Evolutionary conservation across 1,140 invertebrate species (phyloP).

Genomic region (Kradibia gibbosae): DNA sequence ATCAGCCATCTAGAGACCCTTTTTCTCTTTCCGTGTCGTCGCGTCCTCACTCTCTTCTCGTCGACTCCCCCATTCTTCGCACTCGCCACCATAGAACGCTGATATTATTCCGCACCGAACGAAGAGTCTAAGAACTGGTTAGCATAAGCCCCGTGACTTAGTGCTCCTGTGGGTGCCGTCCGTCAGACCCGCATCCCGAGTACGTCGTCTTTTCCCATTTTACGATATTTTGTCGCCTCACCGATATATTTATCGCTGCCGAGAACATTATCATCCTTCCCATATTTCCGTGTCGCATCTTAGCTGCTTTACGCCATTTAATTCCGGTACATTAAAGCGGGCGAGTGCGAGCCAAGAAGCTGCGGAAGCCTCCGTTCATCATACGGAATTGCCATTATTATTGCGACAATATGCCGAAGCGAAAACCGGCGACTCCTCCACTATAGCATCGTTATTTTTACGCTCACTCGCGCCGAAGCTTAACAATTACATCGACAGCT

Average conservation of each 20-base stretch:
- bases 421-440: conserved; percentile 49
- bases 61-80: conserved; percentile 33
- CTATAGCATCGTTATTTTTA: conserved; percentile 63
- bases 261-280: conserved; percentile 25
- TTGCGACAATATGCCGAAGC: conserved; percentile 64
- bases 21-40: conserved; percentile 22
- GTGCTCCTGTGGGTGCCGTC: conserved; percentile 66
- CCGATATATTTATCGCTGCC: conserved; percentile 44
- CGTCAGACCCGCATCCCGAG: conserved; percentile 49
- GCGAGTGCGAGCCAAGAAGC: conserved; percentile 54
- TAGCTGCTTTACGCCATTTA: conserved; percentile 54
- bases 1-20: conserved; percentile 34
- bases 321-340: conserved; percentile 66
- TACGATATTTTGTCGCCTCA: conserved; percentile 46
- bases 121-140: conserved; percentile 49
- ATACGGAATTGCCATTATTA: conserved; percentile 65
- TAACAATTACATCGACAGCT: neutral
- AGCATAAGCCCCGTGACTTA: conserved; percentile 61
- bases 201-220: conserved; percentile 21
- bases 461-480: neutral
- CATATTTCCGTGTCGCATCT: conserved; percentile 3
- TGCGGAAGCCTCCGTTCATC: conserved; percentile 58
- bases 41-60: neutral
- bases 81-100: conserved; percentile 55
- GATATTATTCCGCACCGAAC: conserved; percentile 63